These are phyloP conservation scores for Irena cyanogastra DNA, from an alignment of 2,113 vertebrate species.

Conservation along the genomic window DNA sequence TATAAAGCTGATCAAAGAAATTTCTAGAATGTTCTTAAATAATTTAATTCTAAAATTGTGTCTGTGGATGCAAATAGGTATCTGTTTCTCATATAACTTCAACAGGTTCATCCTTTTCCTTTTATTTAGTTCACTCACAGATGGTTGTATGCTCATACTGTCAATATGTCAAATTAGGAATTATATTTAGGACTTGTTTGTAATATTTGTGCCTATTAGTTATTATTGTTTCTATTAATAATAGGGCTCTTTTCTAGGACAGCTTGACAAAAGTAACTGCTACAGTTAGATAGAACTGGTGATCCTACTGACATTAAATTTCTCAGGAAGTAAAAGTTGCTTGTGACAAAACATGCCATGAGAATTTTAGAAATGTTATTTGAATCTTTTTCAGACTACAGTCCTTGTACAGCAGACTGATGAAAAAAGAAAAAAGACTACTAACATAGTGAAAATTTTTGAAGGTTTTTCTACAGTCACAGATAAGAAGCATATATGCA, in stretches of 20 bases:
- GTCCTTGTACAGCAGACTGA: not conserved
- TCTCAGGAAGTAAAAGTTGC: not conserved
- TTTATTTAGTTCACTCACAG: not conserved
- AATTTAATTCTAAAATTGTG: not conserved
- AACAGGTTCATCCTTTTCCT: not conserved
- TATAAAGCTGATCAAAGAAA: not conserved
- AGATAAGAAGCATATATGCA: not conserved
- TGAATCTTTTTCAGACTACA: not conserved
- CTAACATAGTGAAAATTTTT: not conserved
- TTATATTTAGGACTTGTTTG: not conserved
- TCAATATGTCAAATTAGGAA: not conserved
- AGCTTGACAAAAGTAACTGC: not conserved
- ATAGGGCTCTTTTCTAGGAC: not conserved
- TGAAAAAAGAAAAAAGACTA: not conserved
- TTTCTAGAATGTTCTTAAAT: not conserved
- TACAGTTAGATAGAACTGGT: not conserved
- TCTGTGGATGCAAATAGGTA: not conserved
- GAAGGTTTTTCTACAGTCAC: not conserved
- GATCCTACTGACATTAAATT: not conserved
- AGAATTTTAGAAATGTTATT: not conserved
- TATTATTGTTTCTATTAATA: not conserved
- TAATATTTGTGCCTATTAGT: not conserved
- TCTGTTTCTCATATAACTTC: not conserved
- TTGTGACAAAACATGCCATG: not conserved
- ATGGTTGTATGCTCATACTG: not conserved